phyloP scores from a whole-genome alignment of 2,113 vertebrate species.

The Sander lucioperca region DNA sequence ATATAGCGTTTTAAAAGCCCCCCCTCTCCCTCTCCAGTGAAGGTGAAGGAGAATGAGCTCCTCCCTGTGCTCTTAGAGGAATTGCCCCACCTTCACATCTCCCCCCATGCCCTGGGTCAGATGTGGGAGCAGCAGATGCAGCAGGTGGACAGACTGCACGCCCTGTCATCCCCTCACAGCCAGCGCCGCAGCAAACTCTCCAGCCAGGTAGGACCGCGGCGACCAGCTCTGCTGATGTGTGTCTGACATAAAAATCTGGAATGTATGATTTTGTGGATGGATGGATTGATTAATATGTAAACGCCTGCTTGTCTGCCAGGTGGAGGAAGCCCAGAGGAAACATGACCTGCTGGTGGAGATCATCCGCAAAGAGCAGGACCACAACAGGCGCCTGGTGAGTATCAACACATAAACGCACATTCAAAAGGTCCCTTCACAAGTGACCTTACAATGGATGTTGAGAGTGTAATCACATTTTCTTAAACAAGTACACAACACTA shows the following conservation, averaged over 20 bases:
- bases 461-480: no score
- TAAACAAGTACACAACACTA: no score
- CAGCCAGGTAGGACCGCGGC: conserved; percentile 82
- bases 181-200: conserved; percentile 81
- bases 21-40: conserved; percentile 82
- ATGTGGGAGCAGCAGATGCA: conserved; percentile 94
- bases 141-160: conserved; percentile 86
- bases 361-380: conserved; percentile 90
- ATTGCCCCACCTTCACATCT: conserved; percentile 90
- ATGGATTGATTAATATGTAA: neutral
- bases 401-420: neutral
- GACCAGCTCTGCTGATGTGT: neutral
- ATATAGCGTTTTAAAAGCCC: no score
- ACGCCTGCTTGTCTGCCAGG: conserved; percentile 70
- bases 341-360: conserved; percentile 89
- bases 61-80: conserved; percentile 90
- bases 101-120: conserved; percentile 83
- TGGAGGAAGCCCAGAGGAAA: conserved; percentile 91
- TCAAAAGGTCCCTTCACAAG: neutral
- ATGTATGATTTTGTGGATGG: neutral
- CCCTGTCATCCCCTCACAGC: conserved; percentile 59
- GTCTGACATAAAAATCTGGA: neutral
- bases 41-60: conserved; percentile 88
- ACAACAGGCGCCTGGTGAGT: conserved; percentile 91
- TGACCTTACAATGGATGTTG: neutral